phyloP scores from a whole-genome alignment of 2,113 vertebrate species.

The Neolamprologus kungweensis region DNA sequence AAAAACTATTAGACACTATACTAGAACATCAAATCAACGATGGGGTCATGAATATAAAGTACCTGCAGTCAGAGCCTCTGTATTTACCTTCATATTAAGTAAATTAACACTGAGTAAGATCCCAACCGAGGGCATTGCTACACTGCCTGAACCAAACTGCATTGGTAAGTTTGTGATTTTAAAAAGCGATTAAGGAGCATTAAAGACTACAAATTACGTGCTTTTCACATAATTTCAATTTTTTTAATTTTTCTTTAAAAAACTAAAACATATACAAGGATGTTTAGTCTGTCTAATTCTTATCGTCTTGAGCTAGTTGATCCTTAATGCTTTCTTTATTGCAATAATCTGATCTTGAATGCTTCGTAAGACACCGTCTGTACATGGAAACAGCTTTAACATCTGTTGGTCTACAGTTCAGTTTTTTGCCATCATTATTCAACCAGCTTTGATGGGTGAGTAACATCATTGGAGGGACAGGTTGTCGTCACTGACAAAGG shows the following conservation, averaged over 20 bases:
- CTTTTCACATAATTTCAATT: not conserved
- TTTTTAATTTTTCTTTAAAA: rapidly evolving
- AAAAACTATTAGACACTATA: not conserved
- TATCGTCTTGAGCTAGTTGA: not conserved
- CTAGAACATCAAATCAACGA: not conserved
- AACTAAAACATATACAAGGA: not conserved
- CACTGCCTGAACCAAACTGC: not conserved
- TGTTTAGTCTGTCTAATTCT: not conserved
- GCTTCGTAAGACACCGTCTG: not conserved
- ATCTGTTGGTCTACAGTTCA: not conserved
- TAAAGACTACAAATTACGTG: not conserved
- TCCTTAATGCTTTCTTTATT: not conserved
- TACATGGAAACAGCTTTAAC: not conserved
- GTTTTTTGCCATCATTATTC: not conserved
- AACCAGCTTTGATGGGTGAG: not conserved
- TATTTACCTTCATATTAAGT: not conserved
- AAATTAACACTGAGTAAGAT: not conserved
- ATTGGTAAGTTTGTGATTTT: rapidly evolving
- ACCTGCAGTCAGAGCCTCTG: rapidly evolving
- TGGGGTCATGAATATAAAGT: not conserved
- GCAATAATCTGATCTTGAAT: not conserved
- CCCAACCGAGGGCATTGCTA: not conserved
- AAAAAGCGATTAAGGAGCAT: not conserved
- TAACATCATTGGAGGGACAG: not conserved
- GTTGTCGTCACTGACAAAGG: not conserved